Base-by-base conservation (phyloP, 2,113 vertebrate species). In the Ageneiosus marmoratus region DNA sequence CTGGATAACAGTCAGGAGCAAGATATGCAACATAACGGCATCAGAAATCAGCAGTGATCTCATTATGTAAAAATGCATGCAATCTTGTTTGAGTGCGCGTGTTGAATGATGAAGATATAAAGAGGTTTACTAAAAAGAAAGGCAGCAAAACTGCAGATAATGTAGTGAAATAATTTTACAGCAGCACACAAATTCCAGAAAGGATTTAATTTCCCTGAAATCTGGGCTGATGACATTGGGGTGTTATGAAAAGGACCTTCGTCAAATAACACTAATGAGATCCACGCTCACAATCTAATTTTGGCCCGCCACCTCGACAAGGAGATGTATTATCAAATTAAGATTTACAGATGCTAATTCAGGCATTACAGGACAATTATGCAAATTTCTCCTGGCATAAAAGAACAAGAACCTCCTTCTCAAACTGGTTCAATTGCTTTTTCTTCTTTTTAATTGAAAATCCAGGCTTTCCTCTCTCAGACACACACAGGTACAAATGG, bases 281-380 rank as follows among this genome's bases (percentile, higher is more conserved):
- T 90, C 86, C 85, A 87, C 84, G 75, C 89, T 83, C 83, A 81
- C 89, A 93, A 94, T 93, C 90, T 85, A 93, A 92, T 93, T 93
- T 87, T 41, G 85, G 86, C 87, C 87, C 55, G 83, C 81, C 89
- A 91, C 86, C 86, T 90, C 89, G 84, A 88, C 82, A 87, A 91
- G 83, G 85, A 91, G 88, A 93, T 89, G 87, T 87, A 90, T 93
- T 90, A 93, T 93, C 88, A 92, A 92, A 93, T 92, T 88, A 91
- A 92, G 90, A 94, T 92, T 93, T 93, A 92, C 91, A 92, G 91
- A 92, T 91, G 92, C 88, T 92, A 92, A 94, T 91, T 91, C 76
- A 75, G 88, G 86, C 86, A 92, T 92, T 92, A 90, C 90, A 85
- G 83, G 82, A 87, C 89, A 91, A 92, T 93, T 94, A 91, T 92